Conservation (phyloP, 2,113 vertebrate species). For the Phyllostomus discolor region DNA sequence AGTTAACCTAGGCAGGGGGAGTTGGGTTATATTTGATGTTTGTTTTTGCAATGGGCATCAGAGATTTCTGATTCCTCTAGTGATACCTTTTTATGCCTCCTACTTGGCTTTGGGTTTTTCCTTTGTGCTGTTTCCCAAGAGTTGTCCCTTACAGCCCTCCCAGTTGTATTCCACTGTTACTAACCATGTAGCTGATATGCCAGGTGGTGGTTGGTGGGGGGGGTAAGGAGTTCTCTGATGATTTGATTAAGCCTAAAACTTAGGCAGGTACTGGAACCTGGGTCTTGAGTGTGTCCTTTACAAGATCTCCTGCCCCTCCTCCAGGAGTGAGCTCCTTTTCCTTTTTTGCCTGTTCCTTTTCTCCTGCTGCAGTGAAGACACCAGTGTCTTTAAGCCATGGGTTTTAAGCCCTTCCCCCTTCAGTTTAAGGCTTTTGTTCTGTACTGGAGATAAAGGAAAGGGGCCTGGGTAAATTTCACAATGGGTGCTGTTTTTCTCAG, state of each 20-base stretch:
- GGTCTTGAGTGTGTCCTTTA: not conserved
- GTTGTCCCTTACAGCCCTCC: not conserved
- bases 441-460: conserved; percentile 19
- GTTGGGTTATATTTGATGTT: conserved; percentile 2
- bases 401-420: not conserved
- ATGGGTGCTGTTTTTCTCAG: conserved; percentile 6
- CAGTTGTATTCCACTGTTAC: conserved; percentile 8
- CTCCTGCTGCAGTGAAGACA: not conserved
- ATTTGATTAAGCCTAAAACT: conserved; percentile 23
- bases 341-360: not conserved
- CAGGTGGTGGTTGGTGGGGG: not conserved
- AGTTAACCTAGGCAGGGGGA: conserved; percentile 39
- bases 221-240: not conserved
- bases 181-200: not conserved
- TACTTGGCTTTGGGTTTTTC: conserved; percentile 47
- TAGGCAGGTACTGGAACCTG: not conserved
- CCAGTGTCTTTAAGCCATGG: not conserved
- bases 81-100: conserved; percentile 42
- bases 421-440: conserved; percentile 27
- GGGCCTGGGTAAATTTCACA: not conserved
- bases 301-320: not conserved
- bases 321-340: not conserved
- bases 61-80: conserved; percentile 36
- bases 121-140: conserved; percentile 39
- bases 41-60: not conserved